Base-by-base conservation (phyloP, 2,888 invertebrate species). In the Phrixothrix hirtus region DNA sequence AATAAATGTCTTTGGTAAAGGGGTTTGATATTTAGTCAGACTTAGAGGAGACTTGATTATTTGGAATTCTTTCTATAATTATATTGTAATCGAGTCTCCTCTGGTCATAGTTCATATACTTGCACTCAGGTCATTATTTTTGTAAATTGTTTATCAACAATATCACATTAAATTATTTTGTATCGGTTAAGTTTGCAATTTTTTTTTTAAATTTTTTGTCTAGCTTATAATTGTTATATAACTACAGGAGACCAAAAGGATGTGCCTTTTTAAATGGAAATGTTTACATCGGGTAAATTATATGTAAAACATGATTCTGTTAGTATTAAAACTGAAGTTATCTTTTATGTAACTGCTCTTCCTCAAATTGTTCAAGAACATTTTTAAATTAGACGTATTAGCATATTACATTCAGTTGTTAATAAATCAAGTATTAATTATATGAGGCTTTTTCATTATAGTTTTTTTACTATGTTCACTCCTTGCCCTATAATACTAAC, bases 181-280 rank as follows among this genome's bases (percentile, higher is more conserved):
- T 11, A 9, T 34, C 29, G 21, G 21, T 32, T 39, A 15, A 10
- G 30, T 37, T 35, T 31, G 12, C 13, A 9, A 1, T 34, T 32
- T 29, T 39, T 25, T 9, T 48, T 48, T 41, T 5, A 11, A 9
- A 5, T 38, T n/a, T 16, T 15, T 39, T 4, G n/a, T 41, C 1
- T 36, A 21, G 30, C 29, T 17, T 9, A 15, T 5, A 13, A 9
- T 2, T 17, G 17, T 42, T 43, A 4, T 41, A 10, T 15, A 27
- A 44, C 38, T 32, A 43, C 27, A 30, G 36, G 52, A 52, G 52
- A 52, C 52, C 52, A 52, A 52, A 52, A 41, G 52, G 52, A 52
- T 41, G 52, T 52, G 52, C 52, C 52, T 52, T 52, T 41, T 36
- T 26, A 25, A 50, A 17, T 31, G 46, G 52, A 52, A 26, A 42